Evolutionary conservation across 2,888 invertebrate species (phyloP).

Genomic region (Barypeithes pellucidus): DNA sequence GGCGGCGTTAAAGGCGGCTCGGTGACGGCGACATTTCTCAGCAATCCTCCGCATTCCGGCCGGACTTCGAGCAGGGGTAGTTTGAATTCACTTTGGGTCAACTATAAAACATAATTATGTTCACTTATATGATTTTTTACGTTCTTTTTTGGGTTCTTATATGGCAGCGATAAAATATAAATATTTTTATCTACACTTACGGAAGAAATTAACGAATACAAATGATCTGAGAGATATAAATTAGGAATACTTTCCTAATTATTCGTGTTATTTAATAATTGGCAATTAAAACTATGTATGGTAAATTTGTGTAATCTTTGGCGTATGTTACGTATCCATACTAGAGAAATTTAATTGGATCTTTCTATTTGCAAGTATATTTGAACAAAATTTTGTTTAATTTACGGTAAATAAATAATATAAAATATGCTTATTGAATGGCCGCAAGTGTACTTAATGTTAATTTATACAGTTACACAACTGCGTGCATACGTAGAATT

Average conservation of each 20-base stretch:
- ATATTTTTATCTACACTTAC: too few species aligned
- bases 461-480: too few species aligned
- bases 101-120: too few species aligned
- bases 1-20: conserved; percentile 76
- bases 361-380: neutral
- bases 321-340: neutral
- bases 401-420: neutral
- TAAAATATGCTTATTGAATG: too few species aligned
- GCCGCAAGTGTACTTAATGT: too few species aligned
- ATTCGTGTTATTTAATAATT: conserved; percentile 8
- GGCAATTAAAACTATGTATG: neutral
- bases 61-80: conserved; percentile 80
- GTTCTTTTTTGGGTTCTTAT: too few species aligned
- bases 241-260: neutral
- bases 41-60: conserved; percentile 79
- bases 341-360: neutral
- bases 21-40: conserved; percentile 75
- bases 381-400: neutral
- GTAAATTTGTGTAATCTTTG: neutral
- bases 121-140: too few species aligned
- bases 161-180: too few species aligned
- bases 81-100: conserved; percentile 80
- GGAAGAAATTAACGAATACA: too few species aligned
- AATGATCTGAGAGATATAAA: neutral
- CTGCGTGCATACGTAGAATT: too few species aligned